Percentiles rank a stretch among this genome's conserved stretches.
These are phyloP conservation scores for Sebastes fasciatus DNA, from an alignment of 2,113 vertebrate species.

Conservation along the genomic window DNA sequence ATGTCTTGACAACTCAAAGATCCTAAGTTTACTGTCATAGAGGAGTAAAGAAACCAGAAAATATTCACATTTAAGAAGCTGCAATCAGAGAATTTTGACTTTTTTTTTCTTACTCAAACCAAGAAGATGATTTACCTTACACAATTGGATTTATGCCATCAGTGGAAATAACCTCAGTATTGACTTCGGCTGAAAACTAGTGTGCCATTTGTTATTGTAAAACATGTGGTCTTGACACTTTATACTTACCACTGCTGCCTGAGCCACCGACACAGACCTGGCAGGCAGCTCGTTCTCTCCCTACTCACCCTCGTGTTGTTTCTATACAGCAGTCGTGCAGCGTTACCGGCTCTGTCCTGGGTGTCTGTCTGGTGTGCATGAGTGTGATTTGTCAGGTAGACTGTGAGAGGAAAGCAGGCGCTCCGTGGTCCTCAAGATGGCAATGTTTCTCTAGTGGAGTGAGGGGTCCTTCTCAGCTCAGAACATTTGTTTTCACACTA, in stretches of 20 bases:
- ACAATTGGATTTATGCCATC: neutral
- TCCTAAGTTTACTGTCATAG: too few relatives aligned
- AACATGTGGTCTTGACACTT: slow-evolving; percentile 59
- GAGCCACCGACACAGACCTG: slow-evolving; percentile 74
- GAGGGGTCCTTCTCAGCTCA: slow-evolving; percentile 56
- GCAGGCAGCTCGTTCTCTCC: slow-evolving; percentile 59
- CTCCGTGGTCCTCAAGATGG: slow-evolving; percentile 71
- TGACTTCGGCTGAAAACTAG: slow-evolving; percentile 9
- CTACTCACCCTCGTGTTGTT: slow-evolving; percentile 70
- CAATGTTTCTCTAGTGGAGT: slow-evolving; percentile 65
- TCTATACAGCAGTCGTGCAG: slow-evolving; percentile 30
- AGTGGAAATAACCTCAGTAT: slow-evolving; percentile 9
- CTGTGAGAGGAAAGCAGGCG: slow-evolving; percentile 43
- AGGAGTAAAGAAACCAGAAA: too few relatives aligned
- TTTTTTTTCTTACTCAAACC: too few relatives aligned
- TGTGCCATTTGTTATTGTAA: slow-evolving; percentile 12
- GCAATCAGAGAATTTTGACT: too few relatives aligned
- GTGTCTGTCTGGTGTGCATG: slow-evolving; percentile 25
- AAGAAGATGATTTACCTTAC: neutral
- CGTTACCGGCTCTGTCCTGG: slow-evolving; percentile 40
- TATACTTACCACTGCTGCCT: slow-evolving; percentile 78
- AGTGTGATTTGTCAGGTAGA: slow-evolving; percentile 40
- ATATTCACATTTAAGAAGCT: too few relatives aligned
- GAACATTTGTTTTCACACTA: slow-evolving; percentile 47
- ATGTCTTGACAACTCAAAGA: too few relatives aligned